phyloP scores from a whole-genome alignment of 2,797 vertebrate genomes.

The Anabacerthia variegaticeps region DNA sequence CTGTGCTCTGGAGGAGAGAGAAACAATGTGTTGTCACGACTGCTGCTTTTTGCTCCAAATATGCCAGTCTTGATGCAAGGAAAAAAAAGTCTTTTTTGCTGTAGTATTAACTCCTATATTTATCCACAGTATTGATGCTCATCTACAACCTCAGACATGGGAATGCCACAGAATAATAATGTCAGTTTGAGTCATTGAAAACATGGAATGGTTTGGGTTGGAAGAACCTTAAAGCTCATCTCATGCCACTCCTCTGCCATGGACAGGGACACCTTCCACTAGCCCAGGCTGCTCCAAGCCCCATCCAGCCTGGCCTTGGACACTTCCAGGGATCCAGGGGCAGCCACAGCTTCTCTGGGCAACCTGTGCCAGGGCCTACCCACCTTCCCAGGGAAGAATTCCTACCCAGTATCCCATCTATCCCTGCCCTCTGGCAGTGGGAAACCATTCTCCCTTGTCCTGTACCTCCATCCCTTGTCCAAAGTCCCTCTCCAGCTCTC shows the following conservation, averaged over 20 bases:
- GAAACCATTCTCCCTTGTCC: background rate
- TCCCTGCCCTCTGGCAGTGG: background rate
- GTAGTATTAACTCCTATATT: background rate
- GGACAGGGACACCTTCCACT: background rate
- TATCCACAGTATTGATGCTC: background rate
- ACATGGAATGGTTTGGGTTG: background rate
- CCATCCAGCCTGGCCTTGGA: fast-evolving
- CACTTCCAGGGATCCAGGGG: background rate
- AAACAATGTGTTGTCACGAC: background rate
- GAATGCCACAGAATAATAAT: background rate
- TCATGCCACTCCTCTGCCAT: background rate
- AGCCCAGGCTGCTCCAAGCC: fast-evolving
- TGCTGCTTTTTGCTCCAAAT: constrained; percentile 54
- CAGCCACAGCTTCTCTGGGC: background rate
- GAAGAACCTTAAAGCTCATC: background rate
- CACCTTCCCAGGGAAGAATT: fast-evolving
- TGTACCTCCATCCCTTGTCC: background rate
- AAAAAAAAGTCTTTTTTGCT: background rate
- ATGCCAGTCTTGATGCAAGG: background rate
- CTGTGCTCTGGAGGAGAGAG: background rate
- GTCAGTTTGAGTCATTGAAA: background rate
- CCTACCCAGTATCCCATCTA: background rate
- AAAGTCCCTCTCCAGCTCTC: background rate
- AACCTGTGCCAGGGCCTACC: background rate
- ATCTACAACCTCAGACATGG: background rate